A percentile compares a stretch with the other conserved stretches of the same genome.
Evolutionary conservation across 2,113 vertebrate genomes (phyloP).

Genomic region (Aptenodytes patagonicus): DNA sequence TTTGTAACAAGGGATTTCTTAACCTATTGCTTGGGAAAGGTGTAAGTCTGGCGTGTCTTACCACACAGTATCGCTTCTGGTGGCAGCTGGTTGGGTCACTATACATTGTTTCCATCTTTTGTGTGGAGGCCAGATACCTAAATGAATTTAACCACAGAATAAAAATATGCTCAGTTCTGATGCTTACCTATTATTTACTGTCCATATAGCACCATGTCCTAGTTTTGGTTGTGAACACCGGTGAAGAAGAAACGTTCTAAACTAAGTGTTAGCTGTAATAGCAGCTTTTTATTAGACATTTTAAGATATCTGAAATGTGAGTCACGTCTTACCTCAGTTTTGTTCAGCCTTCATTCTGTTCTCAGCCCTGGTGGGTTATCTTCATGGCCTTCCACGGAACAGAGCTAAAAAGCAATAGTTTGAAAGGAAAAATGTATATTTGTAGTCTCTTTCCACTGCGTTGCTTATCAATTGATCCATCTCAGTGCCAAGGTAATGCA

Average conservation of each 20-base stretch:
- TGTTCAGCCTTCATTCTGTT: neutral
- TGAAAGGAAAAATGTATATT: neutral
- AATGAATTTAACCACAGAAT: neutral
- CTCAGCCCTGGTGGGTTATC: neutral
- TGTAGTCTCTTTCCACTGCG: neutral
- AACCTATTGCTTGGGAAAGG: neutral
- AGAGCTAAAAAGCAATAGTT: neutral
- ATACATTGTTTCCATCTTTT: neutral
- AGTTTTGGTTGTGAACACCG: neutral
- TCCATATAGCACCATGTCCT: neutral
- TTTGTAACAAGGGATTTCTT: neutral
- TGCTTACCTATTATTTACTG: neutral
- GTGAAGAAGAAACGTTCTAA: neutral
- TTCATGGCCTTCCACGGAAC: neutral
- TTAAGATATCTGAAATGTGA: neutral
- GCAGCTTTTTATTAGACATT: neutral
- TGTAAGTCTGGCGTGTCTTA: accelerated
- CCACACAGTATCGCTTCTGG: neutral
- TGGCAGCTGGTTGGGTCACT: neutral
- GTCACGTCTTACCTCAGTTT: neutral
- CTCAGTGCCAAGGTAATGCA: neutral
- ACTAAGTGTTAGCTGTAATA: neutral
- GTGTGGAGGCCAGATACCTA: neutral
- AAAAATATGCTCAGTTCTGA: neutral
- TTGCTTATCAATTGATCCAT: neutral